Evolutionary conservation across 2,797 vertebrate genomes (phyloP).

Genomic region (Rhinichthys osculus): DNA sequence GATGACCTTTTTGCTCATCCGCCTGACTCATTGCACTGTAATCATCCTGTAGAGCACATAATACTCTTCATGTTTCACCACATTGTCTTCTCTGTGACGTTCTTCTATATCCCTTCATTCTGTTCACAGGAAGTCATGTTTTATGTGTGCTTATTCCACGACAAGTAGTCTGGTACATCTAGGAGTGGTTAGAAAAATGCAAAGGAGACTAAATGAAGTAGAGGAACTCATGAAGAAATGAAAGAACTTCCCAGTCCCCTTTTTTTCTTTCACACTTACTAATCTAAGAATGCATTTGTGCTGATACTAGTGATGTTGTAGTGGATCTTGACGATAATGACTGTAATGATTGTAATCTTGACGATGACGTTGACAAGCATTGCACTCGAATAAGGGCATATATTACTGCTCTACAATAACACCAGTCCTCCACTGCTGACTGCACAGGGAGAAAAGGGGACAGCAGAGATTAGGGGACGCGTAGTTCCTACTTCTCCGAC

Average conservation of each 20-base stretch:
- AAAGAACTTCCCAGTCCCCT: not conserved
- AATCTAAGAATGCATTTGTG: constrained; percentile 51
- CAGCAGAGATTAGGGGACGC: constrained; percentile 1
- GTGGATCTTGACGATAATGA: constrained; percentile 40
- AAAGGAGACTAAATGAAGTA: constrained; percentile 9
- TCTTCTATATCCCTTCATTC: constrained; percentile 40
- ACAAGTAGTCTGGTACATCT: constrained; percentile 39
- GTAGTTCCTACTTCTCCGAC: constrained; percentile 1
- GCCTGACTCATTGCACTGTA: constrained; percentile 40
- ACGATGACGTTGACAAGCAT: constrained; percentile 57
- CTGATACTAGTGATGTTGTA: constrained; percentile 43
- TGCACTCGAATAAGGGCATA: constrained; percentile 59
- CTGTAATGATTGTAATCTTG: constrained; percentile 46
- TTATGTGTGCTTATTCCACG: constrained; percentile 8
- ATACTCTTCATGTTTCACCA: constrained; percentile 38
- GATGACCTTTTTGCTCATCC: constrained; percentile 60
- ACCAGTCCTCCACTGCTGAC: constrained; percentile 51
- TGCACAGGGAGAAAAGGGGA: constrained; percentile 34
- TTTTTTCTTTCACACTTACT: constrained; percentile 26
- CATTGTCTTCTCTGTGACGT: constrained; percentile 50
- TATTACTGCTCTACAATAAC: constrained; percentile 58
- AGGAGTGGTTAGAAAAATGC: constrained; percentile 12
- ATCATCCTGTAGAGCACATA: constrained; percentile 50
- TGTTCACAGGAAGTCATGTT: constrained; percentile 54
- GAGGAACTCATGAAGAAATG: constrained; percentile 19